Percentiles rank a stretch among this genome's conserved stretches.
These are phyloP conservation scores for Protophormia terraenovae DNA, from an alignment of 2,888 invertebrate genomes.

Conservation along the genomic window DNA sequence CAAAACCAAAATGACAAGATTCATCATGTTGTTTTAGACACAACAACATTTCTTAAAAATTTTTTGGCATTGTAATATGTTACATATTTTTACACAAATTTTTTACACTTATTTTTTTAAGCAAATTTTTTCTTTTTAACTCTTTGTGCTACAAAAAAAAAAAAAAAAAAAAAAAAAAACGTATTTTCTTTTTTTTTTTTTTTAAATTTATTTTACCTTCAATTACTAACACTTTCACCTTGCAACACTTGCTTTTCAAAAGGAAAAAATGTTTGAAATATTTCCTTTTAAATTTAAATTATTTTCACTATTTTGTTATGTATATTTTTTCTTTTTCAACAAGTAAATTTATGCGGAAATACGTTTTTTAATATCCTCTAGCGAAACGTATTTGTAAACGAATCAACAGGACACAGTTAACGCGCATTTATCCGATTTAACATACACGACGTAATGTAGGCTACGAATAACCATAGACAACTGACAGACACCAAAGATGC, in stretches of 20 bases:
- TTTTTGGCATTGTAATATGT: no score
- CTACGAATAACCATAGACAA: not conserved
- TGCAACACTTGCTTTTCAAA: not conserved
- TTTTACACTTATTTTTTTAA: no score
- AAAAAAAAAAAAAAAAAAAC: no score
- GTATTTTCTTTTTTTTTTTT: not conserved
- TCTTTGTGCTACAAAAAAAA: no score
- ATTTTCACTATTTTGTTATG: not conserved
- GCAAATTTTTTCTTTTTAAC: no score
- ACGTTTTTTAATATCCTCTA: not conserved
- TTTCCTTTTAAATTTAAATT: not conserved
- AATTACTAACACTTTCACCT: not conserved
- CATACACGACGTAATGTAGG: not conserved
- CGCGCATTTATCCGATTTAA: not conserved
- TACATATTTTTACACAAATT: not conserved
- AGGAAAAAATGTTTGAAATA: not conserved
- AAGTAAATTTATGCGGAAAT: not conserved
- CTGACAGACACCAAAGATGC: conserved; percentile 40
- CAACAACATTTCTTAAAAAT: no score
- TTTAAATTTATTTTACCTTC: not conserved
- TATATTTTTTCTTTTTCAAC: not conserved
- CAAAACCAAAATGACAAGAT: not conserved
- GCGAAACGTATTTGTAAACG: not conserved
- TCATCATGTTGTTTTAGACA: not conserved
- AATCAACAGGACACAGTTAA: not conserved